Percentiles rank a stretch among this genome's conserved stretches.
Conservation (phyloP, 2,797 vertebrate genomes). For the Anomalospiza imberbis region DNA sequence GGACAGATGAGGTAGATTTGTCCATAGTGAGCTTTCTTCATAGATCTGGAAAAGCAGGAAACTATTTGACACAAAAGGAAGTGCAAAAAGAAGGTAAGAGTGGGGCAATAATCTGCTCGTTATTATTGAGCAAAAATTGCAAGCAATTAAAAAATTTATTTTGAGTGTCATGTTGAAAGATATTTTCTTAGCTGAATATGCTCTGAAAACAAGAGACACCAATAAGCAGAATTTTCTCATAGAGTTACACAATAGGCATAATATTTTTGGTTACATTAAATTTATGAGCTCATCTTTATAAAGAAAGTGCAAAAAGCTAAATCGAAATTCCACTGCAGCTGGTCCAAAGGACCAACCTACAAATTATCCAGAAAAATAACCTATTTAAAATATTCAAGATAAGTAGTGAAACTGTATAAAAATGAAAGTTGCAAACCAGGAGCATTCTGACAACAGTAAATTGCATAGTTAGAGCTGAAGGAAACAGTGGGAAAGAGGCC, state of each 20-base stretch:
- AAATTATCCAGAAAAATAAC: neutral
- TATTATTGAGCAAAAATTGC: neutral
- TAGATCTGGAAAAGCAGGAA: neutral
- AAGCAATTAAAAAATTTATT: neutral
- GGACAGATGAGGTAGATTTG: neutral
- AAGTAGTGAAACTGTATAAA: neutral
- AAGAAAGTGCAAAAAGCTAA: neutral
- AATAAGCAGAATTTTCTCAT: neutral
- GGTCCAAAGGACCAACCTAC: neutral
- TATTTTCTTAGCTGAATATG: neutral
- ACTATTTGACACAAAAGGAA: neutral
- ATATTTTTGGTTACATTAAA: neutral
- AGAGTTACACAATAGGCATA: neutral
- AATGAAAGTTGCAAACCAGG: neutral
- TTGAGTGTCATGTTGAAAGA: neutral
- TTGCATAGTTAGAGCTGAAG: neutral
- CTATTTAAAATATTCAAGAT: neutral
- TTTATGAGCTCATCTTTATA: neutral
- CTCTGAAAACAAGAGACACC: neutral
- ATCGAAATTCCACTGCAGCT: neutral
- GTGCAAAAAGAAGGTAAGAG: neutral
- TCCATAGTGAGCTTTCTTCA: accelerated
- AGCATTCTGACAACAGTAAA: neutral
- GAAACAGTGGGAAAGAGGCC: neutral
- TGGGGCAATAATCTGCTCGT: neutral